phyloP scores from a whole-genome alignment of 2,797 vertebrate species.

The Diglossa cyanea region DNA sequence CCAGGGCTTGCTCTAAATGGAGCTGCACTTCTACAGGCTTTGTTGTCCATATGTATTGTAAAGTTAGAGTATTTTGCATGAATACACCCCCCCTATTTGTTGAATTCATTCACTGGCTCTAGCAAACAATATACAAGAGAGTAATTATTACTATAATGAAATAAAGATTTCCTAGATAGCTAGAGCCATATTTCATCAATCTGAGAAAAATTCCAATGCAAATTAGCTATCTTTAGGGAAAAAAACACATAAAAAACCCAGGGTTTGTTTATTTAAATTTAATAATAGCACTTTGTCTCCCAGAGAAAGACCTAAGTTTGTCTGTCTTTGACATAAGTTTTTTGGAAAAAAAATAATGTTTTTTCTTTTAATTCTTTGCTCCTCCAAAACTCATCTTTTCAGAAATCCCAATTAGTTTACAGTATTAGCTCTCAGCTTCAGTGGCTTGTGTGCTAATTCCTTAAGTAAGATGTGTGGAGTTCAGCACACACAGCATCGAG shows the following conservation, averaged over 20 bases:
- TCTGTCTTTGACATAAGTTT: neutral
- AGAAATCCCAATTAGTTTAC: neutral
- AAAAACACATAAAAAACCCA: neutral
- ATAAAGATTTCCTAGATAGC: neutral
- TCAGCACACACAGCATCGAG: accelerated
- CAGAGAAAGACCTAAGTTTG: neutral
- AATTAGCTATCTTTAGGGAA: neutral
- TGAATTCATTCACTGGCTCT: neutral
- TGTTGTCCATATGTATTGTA: neutral
- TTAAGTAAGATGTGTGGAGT: neutral
- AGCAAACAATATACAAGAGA: neutral
- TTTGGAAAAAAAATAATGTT: neutral
- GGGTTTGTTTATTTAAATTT: neutral
- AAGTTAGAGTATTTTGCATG: neutral
- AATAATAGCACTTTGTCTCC: neutral
- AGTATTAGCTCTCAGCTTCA: neutral
- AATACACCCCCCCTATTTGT: neutral
- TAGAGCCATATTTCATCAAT: neutral
- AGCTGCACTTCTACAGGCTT: neutral
- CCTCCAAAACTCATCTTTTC: neutral
- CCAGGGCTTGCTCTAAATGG: neutral
- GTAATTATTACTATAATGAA: neutral
- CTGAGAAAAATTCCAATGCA: neutral
- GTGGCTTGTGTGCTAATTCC: neutral
- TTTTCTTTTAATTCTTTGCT: neutral